phyloP scores from a whole-genome alignment of 2,797 vertebrate genomes.

The Ptychadena robeensis region DNA sequence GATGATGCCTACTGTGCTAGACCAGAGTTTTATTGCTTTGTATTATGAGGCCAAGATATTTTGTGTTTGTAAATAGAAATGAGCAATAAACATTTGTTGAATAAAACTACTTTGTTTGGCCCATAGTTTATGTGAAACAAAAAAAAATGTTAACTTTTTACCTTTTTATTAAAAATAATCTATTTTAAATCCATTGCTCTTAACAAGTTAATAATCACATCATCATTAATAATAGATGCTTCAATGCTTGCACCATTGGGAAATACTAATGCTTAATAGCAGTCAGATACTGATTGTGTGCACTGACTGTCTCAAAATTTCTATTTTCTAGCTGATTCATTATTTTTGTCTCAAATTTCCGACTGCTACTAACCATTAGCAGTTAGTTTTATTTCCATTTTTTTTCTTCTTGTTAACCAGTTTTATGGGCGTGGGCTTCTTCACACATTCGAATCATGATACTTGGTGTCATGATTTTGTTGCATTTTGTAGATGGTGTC shows the following conservation, averaged over 20 bases:
- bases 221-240: constrained; percentile 86
- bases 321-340: constrained; percentile 76
- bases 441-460: constrained; percentile 87
- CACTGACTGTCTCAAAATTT: constrained; percentile 79
- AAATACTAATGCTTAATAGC: constrained; percentile 94
- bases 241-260: constrained; percentile 87
- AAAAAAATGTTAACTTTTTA: constrained; percentile 76
- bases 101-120: constrained; percentile 87
- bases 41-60: constrained; percentile 86
- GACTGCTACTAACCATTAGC: constrained; percentile 96
- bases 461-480: constrained; percentile 85
- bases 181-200: constrained; percentile 90
- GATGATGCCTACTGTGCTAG: constrained; percentile 82
- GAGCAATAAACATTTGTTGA: constrained; percentile 99
- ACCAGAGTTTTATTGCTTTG: constrained; percentile 84
- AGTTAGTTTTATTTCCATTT: constrained; percentile 82
- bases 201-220: constrained; percentile 93
- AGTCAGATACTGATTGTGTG: constrained; percentile 81
- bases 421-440: constrained; percentile 80
- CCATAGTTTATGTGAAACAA: constrained; percentile 84
- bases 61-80: constrained; percentile 92
- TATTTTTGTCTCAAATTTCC: constrained; percentile 71
- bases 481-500: constrained; percentile 83
- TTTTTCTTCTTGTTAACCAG: constrained; percentile 79
- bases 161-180: constrained; percentile 65